Evolutionary conservation across 1,140 invertebrate genomes (phyloP).

Genomic region (Drosophila parvula): DNA sequence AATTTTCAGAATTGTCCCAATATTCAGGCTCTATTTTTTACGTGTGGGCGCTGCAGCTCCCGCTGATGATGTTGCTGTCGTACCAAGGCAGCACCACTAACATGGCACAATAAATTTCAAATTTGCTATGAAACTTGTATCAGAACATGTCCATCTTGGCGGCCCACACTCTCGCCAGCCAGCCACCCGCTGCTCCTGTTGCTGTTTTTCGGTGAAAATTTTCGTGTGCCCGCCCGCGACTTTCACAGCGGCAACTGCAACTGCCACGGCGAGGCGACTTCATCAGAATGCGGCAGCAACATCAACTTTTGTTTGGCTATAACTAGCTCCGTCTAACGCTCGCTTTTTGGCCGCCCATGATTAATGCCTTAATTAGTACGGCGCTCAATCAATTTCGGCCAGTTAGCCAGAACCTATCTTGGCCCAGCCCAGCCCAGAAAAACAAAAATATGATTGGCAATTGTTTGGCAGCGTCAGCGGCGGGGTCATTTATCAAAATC

Average conservation of each 20-base stretch:
- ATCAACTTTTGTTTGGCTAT: slow-evolving; percentile 8
- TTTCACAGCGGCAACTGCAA: slow-evolving; percentile 54
- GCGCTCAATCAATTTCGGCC: slow-evolving; percentile 47
- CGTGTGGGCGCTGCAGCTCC: slow-evolving; percentile 59
- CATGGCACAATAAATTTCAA: slow-evolving; percentile 77
- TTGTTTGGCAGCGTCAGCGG: slow-evolving; percentile 32
- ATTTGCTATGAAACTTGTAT: slow-evolving; percentile 81
- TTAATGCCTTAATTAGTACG: slow-evolving; percentile 79
- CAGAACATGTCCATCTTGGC: slow-evolving; percentile 79
- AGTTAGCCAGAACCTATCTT: slow-evolving; percentile 47
- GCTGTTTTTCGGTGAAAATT: slow-evolving; percentile 62
- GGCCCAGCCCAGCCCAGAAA: slow-evolving; percentile 51
- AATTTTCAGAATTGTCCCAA: not conserved
- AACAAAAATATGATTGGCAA: slow-evolving; percentile 50
- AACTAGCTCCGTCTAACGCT: slow-evolving; percentile 26
- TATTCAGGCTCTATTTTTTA: not conserved
- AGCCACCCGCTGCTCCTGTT: slow-evolving; percentile 11
- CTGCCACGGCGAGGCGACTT: slow-evolving; percentile 17
- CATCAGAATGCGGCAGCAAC: slow-evolving; percentile 16
- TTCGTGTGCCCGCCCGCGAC: slow-evolving; percentile 45
- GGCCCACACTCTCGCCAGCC: slow-evolving; percentile 54
- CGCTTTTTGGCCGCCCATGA: slow-evolving; percentile 40
- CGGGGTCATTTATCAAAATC: slow-evolving; percentile 77
- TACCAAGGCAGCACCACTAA: slow-evolving; percentile 34
- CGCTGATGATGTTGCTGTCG: slow-evolving; percentile 59